A percentile compares a stretch with the other conserved stretches of the same genome.
Evolutionary conservation across 1,140 invertebrate species (phyloP).

Genomic region (Linepithema humile): DNA sequence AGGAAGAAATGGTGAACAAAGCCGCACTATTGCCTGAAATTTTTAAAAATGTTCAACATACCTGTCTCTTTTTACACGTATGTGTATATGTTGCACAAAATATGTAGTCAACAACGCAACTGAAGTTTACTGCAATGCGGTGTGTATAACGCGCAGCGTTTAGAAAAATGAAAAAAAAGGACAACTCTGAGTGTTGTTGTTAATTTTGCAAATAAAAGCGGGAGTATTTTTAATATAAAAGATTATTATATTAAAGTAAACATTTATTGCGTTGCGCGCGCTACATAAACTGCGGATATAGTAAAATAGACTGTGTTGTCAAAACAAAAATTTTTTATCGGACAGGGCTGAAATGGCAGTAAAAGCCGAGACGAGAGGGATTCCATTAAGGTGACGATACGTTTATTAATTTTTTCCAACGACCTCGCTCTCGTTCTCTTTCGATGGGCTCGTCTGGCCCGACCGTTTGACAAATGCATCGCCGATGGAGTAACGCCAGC

Average conservation of each 20-base stretch:
- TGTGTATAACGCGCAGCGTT: neutral
- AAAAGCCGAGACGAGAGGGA: neutral
- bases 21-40: neutral
- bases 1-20: neutral
- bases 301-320: too few species aligned
- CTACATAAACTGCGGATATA: neutral
- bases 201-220: neutral
- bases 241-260: neutral
- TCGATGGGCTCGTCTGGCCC: conserved; percentile 30
- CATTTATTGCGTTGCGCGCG: neutral
- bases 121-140: neutral
- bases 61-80: neutral
- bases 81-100: neutral
- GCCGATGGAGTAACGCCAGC: conserved; percentile 44
- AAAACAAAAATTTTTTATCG: neutral
- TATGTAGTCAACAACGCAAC: neutral
- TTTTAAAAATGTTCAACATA: neutral
- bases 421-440: conserved; percentile 11
- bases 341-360: neutral
- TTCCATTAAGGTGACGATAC: conserved; percentile 46
- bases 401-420: conserved; percentile 52
- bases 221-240: neutral
- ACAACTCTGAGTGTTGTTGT: neutral
- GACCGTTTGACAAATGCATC: conserved; percentile 59
- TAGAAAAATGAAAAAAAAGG: neutral